Base-by-base conservation (phyloP, 1,140 invertebrate species). In the Pogonus chalceus region DNA sequence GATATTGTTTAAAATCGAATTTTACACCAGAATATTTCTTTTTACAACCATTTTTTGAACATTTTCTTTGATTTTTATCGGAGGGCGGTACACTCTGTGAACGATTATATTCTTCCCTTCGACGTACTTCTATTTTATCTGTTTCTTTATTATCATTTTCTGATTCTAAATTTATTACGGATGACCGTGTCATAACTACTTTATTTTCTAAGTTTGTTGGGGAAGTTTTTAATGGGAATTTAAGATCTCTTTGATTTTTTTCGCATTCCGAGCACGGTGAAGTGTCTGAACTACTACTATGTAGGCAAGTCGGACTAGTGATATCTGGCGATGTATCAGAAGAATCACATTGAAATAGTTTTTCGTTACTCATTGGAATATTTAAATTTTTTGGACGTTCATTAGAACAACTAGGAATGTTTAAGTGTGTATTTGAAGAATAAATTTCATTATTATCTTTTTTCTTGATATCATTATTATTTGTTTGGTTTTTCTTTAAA, bases 1-100 rank as follows among this genome's bases (percentile, higher is more conserved):
- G 80, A 67, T 82, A 81, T 65, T 82, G 80, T 67, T 82, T 79
- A 58, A 83, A 80, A 65, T 82, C 81, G 60, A 83, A 83, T 69
- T 83, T 82, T 62, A 81, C 80, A 60, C 79, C 79, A 62, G 79
- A 79, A 73, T 82, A 79, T 70, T 79, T 71, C 74, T 77, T 78
- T 72, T 78, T 76, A 60, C 71, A 71, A 53, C 23, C 35, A 48
- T 53, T 31, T 39, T 35, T 24, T 14, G 26, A 18, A 35, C 49
- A 51, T 14, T 51, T 51, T 51, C 21, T 16, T 51, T 51, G 12
- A 35, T 24, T 57, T 59, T 58, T 53, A 39, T 58, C 39, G 53
- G 62, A 59, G 0, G 65, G 63, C 14, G 65, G 63, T 55, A 62
- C 64, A 53, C 66, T 68, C 55, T 67, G 63, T 22, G 64, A 60